Conservation (phyloP, 1,140 invertebrate species). For the Calliphora vicina region DNA sequence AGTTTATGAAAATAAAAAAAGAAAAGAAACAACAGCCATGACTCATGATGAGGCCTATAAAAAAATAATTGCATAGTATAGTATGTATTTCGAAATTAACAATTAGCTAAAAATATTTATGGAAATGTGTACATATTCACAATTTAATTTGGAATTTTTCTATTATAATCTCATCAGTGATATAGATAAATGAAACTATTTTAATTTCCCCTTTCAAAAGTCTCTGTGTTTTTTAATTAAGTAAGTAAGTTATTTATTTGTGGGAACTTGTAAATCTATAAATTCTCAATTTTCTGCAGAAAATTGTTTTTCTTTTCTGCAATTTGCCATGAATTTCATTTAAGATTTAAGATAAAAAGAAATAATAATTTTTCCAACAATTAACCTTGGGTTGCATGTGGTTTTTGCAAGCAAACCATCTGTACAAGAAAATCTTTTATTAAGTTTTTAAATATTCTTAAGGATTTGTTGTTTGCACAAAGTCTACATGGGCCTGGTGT, state of each 20-base stretch:
- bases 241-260: not conserved
- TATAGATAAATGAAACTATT: too few species aligned
- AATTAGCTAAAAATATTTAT: too few species aligned
- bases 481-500: not conserved
- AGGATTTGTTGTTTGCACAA: not conserved
- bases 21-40: not conserved
- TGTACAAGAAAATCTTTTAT: not conserved
- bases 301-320: not conserved
- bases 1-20: not conserved
- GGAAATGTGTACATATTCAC: too few species aligned
- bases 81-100: too few species aligned
- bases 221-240: not conserved
- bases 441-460: not conserved
- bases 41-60: too few species aligned
- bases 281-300: not conserved
- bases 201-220: too few species aligned
- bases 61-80: too few species aligned
- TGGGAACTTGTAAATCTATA: not conserved
- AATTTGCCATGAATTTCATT: not conserved
- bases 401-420: not conserved
- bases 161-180: too few species aligned
- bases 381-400: constrained; percentile 5
- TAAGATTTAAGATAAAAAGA: constrained; percentile 10
- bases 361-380: not conserved
- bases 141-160: too few species aligned